Evolutionary conservation across 1,140 invertebrate genomes (phyloP).

Genomic region (Rhagoletis pomonella): DNA sequence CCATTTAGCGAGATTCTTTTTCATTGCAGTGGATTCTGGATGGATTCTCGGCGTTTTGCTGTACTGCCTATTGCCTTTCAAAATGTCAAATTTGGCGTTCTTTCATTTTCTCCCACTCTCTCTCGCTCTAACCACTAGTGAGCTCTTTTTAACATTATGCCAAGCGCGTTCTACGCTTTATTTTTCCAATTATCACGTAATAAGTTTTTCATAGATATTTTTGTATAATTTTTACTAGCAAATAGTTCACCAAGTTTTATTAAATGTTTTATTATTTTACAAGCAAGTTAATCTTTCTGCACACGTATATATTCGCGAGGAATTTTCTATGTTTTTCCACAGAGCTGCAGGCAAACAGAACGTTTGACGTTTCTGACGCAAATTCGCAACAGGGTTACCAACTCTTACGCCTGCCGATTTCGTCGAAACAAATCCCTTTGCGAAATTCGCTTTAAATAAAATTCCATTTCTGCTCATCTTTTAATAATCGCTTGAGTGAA

Average conservation of each 20-base stretch:
- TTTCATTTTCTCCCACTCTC: constrained; percentile 35
- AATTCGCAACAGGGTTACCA: no score
- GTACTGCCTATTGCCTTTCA: constrained; percentile 43
- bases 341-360: no score
- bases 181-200: constrained; percentile 48
- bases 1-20: constrained; percentile 1
- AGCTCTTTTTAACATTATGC: background rate
- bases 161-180: background rate
- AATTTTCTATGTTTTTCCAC: no score
- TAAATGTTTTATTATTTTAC: background rate
- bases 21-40: background rate
- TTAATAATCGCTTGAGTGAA: no score
- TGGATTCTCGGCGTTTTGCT: constrained; percentile 45
- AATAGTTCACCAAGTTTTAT: background rate
- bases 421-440: no score
- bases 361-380: no score
- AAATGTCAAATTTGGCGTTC: constrained; percentile 51
- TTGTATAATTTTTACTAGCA: background rate
- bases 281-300: no score
- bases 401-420: no score
- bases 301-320: no score
- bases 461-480: no score
- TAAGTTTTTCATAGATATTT: background rate
- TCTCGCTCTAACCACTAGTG: background rate
- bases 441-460: no score